A percentile compares a stretch with the other conserved stretches of the same genome.
Evolutionary conservation across 2,113 vertebrate genomes (phyloP).

Genomic region (Oriolus oriolus): DNA sequence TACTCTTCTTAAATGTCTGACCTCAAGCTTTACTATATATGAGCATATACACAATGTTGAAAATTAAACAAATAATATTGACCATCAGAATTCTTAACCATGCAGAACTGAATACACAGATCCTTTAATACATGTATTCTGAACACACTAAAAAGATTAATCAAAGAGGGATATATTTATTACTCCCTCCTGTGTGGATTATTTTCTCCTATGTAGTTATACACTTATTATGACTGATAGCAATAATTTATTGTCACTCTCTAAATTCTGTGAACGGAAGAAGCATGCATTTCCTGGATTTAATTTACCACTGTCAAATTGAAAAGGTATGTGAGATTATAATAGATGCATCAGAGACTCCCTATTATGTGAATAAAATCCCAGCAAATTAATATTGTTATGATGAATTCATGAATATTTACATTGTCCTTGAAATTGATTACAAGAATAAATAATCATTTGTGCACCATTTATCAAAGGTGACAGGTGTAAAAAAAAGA

Average conservation of each 20-base stretch:
- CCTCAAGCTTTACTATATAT: background rate
- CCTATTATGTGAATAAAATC: background rate
- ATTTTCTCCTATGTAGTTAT: background rate
- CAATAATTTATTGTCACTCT: background rate
- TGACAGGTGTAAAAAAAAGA: slow-evolving; percentile 24
- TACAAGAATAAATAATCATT: slow-evolving; percentile 19
- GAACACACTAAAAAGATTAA: background rate
- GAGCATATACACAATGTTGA: background rate
- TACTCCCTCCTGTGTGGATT: background rate
- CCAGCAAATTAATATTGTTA: slow-evolving; percentile 10
- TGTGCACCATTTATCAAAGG: slow-evolving; percentile 2
- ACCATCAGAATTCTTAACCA: background rate
- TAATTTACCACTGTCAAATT: slow-evolving; percentile 7
- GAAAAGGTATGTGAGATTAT: background rate
- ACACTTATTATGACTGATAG: background rate
- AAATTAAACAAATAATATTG: background rate
- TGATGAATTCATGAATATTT: slow-evolving; percentile 26
- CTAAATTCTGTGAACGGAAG: background rate
- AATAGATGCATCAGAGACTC: slow-evolving; percentile 11
- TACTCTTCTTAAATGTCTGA: background rate
- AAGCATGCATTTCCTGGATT: background rate
- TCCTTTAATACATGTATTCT: background rate
- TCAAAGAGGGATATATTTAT: background rate
- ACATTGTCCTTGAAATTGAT: slow-evolving; percentile 22
- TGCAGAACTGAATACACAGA: background rate